Evolutionary conservation across 2,113 vertebrate genomes (phyloP).

Genomic region (Ameiurus melas): DNA sequence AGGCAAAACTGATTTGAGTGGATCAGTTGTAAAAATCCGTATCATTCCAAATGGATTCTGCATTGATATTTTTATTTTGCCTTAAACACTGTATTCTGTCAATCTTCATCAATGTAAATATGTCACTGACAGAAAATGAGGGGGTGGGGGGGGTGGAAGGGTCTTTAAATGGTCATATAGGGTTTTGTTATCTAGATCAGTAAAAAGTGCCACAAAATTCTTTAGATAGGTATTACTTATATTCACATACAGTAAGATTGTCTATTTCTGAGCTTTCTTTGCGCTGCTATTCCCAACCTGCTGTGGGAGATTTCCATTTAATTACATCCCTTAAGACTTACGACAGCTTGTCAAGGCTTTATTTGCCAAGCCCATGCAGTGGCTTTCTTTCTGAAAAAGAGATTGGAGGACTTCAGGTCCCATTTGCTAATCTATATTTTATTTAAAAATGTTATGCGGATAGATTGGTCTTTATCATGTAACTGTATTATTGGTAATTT

Average conservation of each 20-base stretch:
- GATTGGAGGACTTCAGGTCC: constrained; percentile 36
- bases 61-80: constrained; percentile 24
- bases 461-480: constrained; percentile 12
- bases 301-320: constrained; percentile 37
- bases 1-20: constrained; percentile 1
- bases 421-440: constrained; percentile 23
- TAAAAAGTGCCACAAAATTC: constrained; percentile 19
- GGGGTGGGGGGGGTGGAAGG: no score
- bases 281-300: constrained; percentile 36
- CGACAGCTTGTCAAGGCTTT: constrained; percentile 41
- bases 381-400: neutral
- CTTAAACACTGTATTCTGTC: constrained; percentile 36
- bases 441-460: neutral
- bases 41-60: constrained; percentile 39
- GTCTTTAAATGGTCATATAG: constrained; percentile 35
- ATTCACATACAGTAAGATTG: constrained; percentile 20
- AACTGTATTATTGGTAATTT: constrained; percentile 30
- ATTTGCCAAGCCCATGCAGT: constrained; percentile 16
- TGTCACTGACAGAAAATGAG: constrained; percentile 11
- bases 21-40: constrained; percentile 4
- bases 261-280: constrained; percentile 39
- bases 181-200: constrained; percentile 29
- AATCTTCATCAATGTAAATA: constrained; percentile 46
- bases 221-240: constrained; percentile 28
- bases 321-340: constrained; percentile 28